Evolutionary conservation across 37 sponge, comb jelly and placozoan species (phyloP).

Genomic region (Beroe forskalii): DNA sequence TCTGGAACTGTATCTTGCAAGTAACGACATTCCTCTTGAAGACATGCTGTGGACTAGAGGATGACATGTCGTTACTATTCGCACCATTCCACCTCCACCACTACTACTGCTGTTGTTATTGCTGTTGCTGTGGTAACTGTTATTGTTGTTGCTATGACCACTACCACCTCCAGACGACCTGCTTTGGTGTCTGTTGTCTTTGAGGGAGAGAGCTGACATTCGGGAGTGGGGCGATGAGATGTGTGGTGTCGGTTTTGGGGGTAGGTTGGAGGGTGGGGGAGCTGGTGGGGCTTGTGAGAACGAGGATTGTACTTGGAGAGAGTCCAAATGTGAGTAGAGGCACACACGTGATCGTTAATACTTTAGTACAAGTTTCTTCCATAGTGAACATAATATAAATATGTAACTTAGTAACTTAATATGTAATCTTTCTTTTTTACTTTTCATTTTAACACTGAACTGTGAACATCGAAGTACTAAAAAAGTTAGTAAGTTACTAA

Average conservation of each 20-base stretch:
- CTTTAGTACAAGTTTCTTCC: too few species aligned
- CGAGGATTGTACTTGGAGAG: slow-evolving; percentile 24
- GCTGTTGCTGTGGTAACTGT: too few species aligned
- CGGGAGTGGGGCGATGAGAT: not conserved
- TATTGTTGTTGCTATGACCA: not conserved
- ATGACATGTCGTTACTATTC: slow-evolving; percentile 4
- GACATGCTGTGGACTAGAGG: not conserved
- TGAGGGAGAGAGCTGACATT: not conserved
- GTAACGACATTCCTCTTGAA: slow-evolving; percentile 42
- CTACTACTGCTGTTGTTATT: too few species aligned
- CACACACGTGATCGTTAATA: too few species aligned
- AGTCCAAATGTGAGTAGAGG: slow-evolving; percentile 13
- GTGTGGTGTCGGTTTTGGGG: slow-evolving; percentile 32
- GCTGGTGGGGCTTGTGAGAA: slow-evolving; percentile 9
- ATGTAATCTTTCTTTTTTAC: too few species aligned
- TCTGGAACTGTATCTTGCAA: slow-evolving; percentile 35
- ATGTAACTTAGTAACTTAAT: too few species aligned
- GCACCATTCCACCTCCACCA: too few species aligned
- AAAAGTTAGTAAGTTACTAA: too few species aligned
- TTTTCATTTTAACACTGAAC: too few species aligned
- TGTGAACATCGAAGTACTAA: too few species aligned
- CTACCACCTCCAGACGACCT: not conserved
- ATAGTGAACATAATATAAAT: too few species aligned
- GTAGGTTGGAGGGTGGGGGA: not conserved
- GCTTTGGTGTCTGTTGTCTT: not conserved